Evolutionary conservation across 2,113 vertebrate species (phyloP), one percentile per base, ranked within the genome.

Genomic region (Athene cunicularia): DNA sequence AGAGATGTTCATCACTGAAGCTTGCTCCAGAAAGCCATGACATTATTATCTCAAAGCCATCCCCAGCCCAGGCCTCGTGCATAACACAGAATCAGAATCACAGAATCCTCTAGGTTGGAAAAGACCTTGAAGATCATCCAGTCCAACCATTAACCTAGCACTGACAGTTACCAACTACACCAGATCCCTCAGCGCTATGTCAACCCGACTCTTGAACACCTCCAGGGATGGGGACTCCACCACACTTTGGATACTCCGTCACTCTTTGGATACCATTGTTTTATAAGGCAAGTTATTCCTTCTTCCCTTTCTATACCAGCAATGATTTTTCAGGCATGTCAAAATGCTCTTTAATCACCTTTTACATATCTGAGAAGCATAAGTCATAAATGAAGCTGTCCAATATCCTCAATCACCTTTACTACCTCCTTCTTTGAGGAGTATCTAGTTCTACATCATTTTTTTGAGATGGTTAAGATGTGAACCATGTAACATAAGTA

Each of bases 1-100:
- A 47, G 58, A 70, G 33, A n/a, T 3, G 5, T 30, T n/a, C 24
- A 21, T 11, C 56, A 27, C 52, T 49, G 41, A 33, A 77, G 15
- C 47, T 35, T 52, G 41, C 45, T 90, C 33, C 62, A 50, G 68
- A 55, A 41, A 45, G 16, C 8, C 3, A 2, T 53, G 11, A 47
- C 2, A 1, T 19, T 59, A 5, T 32, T 56, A 20, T 8, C 39
- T 10, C 52, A 63, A 74, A 41, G 33, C 41, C 70, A 39, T 9
- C 8, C 12, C 23, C 52, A 72, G 45, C 28, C 41, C 37, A 50
- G 49, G 30, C 49, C 17, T 70, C 0, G 0, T 28, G 43, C 16
- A 45, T 45, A 45, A 45, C 43, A 45, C 16, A 39, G 39, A 39
- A 39, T 39, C 39, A 39, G 39, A 39, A 39, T 39, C 39, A 39